Percentiles rank a stretch among this genome's conserved stretches.
Conservation (phyloP, 2,797 vertebrate species). For the Phrynocephalus guinanensis region DNA sequence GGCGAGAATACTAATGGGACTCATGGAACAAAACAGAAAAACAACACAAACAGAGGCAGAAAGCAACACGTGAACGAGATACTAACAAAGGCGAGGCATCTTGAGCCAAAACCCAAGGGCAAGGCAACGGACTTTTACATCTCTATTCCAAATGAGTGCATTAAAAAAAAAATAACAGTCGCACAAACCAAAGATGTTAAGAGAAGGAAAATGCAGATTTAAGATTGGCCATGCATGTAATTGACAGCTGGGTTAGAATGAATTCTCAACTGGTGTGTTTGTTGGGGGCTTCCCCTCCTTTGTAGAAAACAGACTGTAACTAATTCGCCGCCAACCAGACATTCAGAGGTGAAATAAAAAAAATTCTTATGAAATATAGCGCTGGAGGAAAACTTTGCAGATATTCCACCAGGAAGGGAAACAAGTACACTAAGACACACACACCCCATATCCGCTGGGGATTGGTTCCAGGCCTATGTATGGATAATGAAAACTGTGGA, state of each 20-base stretch:
- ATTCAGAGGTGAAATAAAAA: background rate
- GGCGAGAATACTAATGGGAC: conserved; percentile 61
- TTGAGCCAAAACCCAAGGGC: background rate
- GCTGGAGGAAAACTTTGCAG: background rate
- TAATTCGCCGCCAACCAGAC: background rate
- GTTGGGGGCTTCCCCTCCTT: too few relatives aligned
- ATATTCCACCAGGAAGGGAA: background rate
- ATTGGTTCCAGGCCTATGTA: too few relatives aligned
- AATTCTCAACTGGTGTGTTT: background rate
- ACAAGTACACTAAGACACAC: background rate
- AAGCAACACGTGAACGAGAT: conserved; percentile 42
- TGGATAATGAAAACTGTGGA: too few relatives aligned
- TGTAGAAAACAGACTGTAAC: background rate
- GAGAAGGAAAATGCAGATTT: background rate
- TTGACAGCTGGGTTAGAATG: background rate
- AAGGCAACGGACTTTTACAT: background rate
- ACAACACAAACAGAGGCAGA: conserved; percentile 49
- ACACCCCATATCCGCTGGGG: too few relatives aligned
- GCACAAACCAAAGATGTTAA: background rate
- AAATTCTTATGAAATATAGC: background rate
- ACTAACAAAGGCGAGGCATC: background rate
- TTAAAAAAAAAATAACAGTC: background rate
- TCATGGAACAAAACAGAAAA: conserved; percentile 58
- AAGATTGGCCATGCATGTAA: background rate
- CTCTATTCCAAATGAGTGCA: background rate